phyloP scores from a whole-genome alignment of 2,797 vertebrate genomes.

The Enteromius afrohamiltoni region DNA sequence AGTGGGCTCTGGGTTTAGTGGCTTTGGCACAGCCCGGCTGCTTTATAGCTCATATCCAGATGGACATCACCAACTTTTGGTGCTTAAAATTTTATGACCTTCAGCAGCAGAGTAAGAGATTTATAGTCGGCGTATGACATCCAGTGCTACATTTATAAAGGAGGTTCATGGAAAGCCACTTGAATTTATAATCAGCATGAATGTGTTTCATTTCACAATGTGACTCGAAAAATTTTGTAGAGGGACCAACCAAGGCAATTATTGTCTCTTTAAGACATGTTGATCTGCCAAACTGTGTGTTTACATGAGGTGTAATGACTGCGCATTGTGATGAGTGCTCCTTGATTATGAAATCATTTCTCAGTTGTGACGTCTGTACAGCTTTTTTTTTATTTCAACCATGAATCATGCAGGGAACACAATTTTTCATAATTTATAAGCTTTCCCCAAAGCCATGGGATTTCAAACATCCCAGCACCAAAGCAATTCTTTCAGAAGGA shows the following conservation, averaged over 20 bases:
- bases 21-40: constrained; percentile 47
- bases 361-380: not conserved
- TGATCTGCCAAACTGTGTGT: constrained; percentile 32
- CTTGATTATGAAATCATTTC: not conserved
- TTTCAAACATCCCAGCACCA: not conserved
- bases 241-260: not conserved
- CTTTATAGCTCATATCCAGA: constrained; percentile 45
- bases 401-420: not conserved
- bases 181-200: constrained; percentile 22
- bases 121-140: not conserved
- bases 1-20: constrained; percentile 30
- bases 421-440: not conserved
- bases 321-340: not conserved
- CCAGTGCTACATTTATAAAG: constrained; percentile 20
- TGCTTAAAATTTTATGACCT: constrained; percentile 45
- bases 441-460: constrained; percentile 1
- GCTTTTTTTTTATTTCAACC: not conserved
- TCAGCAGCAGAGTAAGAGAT: not conserved
- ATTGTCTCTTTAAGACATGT: constrained; percentile 19
- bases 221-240: constrained; percentile 6
- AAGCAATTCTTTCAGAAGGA: constrained; percentile 3
- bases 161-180: constrained; percentile 6
- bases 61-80: constrained; percentile 37
- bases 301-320: constrained; percentile 12
- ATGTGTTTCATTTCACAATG: not conserved